These are phyloP conservation scores for Calephelis virginiensis DNA, from an alignment of 1,140 invertebrate genomes.

Conservation along the genomic window DNA sequence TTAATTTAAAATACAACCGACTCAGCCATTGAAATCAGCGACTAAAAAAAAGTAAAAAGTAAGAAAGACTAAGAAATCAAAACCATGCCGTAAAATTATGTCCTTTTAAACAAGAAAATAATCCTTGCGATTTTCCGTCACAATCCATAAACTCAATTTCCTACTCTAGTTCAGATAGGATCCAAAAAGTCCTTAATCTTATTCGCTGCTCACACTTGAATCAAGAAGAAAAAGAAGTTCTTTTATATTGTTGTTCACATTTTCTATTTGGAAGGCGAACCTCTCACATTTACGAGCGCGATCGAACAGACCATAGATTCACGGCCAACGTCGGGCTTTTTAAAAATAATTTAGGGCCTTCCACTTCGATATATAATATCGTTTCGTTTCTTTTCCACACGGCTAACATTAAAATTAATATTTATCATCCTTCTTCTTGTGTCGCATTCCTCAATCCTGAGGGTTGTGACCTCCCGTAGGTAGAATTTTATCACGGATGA, in stretches of 20 bases:
- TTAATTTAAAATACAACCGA: conserved; percentile 22
- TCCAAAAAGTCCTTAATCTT: conserved; percentile 12
- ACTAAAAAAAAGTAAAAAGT: no score
- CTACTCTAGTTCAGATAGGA: conserved; percentile 2
- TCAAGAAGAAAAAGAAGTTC: conserved; percentile 16
- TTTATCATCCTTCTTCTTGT: no score
- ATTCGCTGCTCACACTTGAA: conserved; percentile 19
- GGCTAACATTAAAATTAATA: conserved; percentile 23
- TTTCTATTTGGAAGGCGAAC: conserved; percentile 6
- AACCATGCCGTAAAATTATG: conserved; percentile 1
- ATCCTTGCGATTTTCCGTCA: neutral
- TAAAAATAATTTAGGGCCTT: no score
- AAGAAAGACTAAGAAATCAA: no score
- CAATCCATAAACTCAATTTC: conserved; percentile 10
- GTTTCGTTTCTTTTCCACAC: conserved; percentile 26
- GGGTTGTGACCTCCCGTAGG: no score
- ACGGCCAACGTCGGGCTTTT: no score
- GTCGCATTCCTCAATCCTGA: no score
- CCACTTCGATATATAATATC: conserved; percentile 33
- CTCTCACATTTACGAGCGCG: conserved; percentile 11
- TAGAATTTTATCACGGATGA: no score
- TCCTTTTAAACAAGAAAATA: conserved; percentile 6
- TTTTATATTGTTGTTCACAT: conserved; percentile 15
- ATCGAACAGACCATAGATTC: conserved; percentile 15
- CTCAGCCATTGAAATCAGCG: conserved; percentile 7